These are phyloP conservation scores for Danionella dracula DNA, from an alignment of 2,797 vertebrate species.

Conservation along the genomic window DNA sequence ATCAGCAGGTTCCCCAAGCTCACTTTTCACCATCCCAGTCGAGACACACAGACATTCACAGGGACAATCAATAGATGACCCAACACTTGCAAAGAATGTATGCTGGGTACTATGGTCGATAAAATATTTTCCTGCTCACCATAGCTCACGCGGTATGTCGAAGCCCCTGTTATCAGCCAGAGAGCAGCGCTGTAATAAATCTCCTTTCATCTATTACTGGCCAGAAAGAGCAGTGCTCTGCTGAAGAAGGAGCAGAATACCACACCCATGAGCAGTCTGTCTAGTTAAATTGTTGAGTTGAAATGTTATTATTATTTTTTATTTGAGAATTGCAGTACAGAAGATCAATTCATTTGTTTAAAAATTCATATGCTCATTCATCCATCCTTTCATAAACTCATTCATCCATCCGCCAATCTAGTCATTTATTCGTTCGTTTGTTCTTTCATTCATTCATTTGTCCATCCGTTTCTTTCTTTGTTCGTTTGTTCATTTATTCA, in stretches of 20 bases:
- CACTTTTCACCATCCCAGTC: conserved; percentile 2
- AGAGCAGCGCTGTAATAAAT: conserved; percentile 15
- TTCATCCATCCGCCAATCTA: too few relatives aligned
- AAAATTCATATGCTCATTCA: too few relatives aligned
- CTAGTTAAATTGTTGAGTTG: too few relatives aligned
- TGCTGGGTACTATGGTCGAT: conserved; percentile 14
- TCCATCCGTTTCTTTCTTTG: too few relatives aligned
- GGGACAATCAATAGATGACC: conserved; percentile 37
- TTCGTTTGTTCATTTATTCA: too few relatives aligned
- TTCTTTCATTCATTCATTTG: too few relatives aligned
- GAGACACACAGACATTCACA: conserved; percentile 8
- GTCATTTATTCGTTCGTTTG: too few relatives aligned
- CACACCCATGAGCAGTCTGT: too few relatives aligned
- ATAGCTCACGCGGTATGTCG: conserved; percentile 5
- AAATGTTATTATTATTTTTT: too few relatives aligned
- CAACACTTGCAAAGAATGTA: conserved; percentile 21
- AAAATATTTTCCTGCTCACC: background rate
- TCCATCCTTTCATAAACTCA: too few relatives aligned
- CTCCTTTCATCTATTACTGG: conserved; percentile 4
- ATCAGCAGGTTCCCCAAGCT: conserved; percentile 22
- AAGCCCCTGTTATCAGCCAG: conserved; percentile 12
- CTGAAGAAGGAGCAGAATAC: background rate
- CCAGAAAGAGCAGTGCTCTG: background rate
- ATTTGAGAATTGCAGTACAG: too few relatives aligned
- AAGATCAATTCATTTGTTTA: too few relatives aligned